A percentile compares a stretch with the other conserved stretches of the same genome.
Conservation (phyloP, 1,140 invertebrate genomes). For the Neodiprion lecontei region DNA sequence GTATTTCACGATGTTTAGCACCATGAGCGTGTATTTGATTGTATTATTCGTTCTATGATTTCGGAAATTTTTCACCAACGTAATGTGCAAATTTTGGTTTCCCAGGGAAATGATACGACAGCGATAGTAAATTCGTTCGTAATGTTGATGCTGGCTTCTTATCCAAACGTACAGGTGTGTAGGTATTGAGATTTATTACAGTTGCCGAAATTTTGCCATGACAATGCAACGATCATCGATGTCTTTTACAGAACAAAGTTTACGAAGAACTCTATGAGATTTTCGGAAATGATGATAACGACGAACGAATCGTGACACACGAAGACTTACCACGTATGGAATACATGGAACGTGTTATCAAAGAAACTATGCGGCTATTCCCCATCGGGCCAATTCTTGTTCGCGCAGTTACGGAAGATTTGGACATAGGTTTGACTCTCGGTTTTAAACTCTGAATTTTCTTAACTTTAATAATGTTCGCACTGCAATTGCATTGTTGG, state of each 20-base stretch:
- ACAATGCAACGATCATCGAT: not conserved
- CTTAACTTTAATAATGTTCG: not conserved
- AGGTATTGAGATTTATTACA: not conserved
- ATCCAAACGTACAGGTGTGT: constrained; percentile 67
- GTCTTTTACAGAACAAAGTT: constrained; percentile 62
- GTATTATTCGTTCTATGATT: not conserved
- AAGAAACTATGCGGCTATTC: constrained; percentile 70
- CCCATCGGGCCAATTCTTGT: constrained; percentile 68
- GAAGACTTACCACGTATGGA: constrained; percentile 67
- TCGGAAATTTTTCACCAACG: too few species aligned
- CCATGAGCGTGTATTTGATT: not conserved
- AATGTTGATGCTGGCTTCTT: constrained; percentile 66
- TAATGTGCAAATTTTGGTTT: constrained; percentile 28
- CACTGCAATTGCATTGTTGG: not conserved
- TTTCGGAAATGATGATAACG: constrained; percentile 49
- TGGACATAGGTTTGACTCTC: constrained; percentile 32
- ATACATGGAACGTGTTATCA: constrained; percentile 70
- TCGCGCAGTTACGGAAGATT: constrained; percentile 55
- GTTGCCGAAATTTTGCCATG: not conserved
- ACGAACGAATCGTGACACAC: constrained; percentile 36
- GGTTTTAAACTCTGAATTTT: not conserved
- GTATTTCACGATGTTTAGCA: not conserved
- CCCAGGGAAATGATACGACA: constrained; percentile 79
- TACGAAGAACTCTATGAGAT: constrained; percentile 66
- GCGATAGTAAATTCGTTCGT: constrained; percentile 67